Evolutionary conservation across 2,113 vertebrate species (phyloP), one percentile per base, ranked within the genome.

Genomic region (Euleptes europaea): DNA sequence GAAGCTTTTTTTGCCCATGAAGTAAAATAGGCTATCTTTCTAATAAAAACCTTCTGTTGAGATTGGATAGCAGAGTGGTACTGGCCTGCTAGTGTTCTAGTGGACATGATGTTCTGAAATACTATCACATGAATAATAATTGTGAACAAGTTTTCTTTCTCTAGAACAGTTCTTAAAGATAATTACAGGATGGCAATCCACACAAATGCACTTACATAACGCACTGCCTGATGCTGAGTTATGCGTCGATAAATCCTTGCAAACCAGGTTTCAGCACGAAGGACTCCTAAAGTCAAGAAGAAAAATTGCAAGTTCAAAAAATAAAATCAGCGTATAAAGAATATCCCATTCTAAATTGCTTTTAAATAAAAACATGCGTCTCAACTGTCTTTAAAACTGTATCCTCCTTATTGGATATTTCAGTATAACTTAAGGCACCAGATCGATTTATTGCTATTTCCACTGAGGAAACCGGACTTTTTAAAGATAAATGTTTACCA

Each of bases 71-170:
- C 90, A 71, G 3, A 85, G 54, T 70, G 88, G 90, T 92, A 81
- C 84, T 80, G 87, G 85, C 87, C 93, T 92, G 90, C 88, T 82
- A 83, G 84, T 78, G 72, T 85, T 79, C 77, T 94, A 92, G 88
- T 92, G 94, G 91, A 94, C 86, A 88, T 87, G 51, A 71, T 92
- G 72, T 93, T 51, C 89, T 86, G 93, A 93, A 93, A 93, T 86
- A 90, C 86, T 88, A 69, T 0, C 0, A 44, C 69, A 89, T 49
- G 78, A 69, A 89, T 87, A 92, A 51, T 70, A 82, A 66, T 44
- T 26, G 70, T 83, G 82, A 79, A 84, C 47, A 1, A 90, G 73
- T 89, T 86, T 82, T 92, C 90, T 80, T 93, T 42, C 88, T 54
- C 86, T 78, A 15, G 38, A 88, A 85, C 72, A 87, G 86, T 86